Evolutionary conservation across 2,797 vertebrate genomes (phyloP), one percentile per base, ranked within the genome.

Genomic region (Hypotaenidia okinawae): DNA sequence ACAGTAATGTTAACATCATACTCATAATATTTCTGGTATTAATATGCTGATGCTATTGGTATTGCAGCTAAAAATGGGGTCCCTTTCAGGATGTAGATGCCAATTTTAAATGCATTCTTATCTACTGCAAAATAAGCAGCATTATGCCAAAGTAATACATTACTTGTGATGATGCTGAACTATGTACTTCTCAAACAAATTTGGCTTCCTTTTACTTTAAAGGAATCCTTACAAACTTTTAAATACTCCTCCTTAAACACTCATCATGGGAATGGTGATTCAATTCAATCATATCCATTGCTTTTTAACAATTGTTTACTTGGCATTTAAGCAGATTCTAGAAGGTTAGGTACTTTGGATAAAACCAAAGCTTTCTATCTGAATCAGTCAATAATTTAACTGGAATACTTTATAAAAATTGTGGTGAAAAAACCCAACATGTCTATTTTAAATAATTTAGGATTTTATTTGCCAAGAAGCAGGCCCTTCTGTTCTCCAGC

Each of bases 381-480:
- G 81, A 67, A 64, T 85, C 87, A 92, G 63, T 91, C 70, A 95
- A 83, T 87, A 94, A 90, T 81, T 86, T 90, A 89, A 87, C 69
- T 93, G 64, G 61, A 74, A 78, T 67, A 62, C 37, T 61, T 87
- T 81, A 89, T 41, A 93, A 13, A 67, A 86, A 89, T 49, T 81
- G 49, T 68, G 62, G 27, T 82, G 62, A 80, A 89, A 93, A 81
- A 93, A 61, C 9, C 43, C 33, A 83, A 32, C 52, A 58, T 41
- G 23, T 85, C 52, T 89, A 49, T 70, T 88, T 91, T 84, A 90
- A 95, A 95, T 94, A 91, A 93, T 90, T 92, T 64, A 89, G 54
- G n/a, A 87, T 78, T 87, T 90, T 87, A 90, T 92, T 94, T 94
- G 91, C 74, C 58, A 86, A 83, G 87, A 94, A 86, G 39, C 32